A percentile compares a stretch with the other conserved stretches of the same genome.
Evolutionary conservation across 2,888 invertebrate genomes (phyloP).

Genomic region (Drosophila rellima): DNA sequence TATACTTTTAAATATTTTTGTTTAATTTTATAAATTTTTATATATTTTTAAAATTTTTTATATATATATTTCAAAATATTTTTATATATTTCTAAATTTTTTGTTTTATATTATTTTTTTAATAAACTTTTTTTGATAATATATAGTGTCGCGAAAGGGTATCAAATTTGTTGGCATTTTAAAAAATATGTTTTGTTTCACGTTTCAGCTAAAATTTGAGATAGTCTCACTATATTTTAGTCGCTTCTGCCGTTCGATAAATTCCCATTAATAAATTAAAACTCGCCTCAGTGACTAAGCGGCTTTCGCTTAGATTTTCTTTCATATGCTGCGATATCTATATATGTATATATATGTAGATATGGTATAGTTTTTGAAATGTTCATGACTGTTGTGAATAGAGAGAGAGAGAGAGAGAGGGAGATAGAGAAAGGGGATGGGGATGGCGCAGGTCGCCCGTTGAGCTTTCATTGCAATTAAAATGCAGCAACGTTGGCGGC

Average conservation of each 20-base stretch:
- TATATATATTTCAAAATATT: too few species aligned
- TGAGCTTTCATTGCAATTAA: conserved; percentile 81
- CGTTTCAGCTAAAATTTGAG: conserved; percentile 19
- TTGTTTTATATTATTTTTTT: too few species aligned
- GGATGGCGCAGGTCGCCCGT: conserved; percentile 39
- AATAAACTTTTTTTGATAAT: too few species aligned
- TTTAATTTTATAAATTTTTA: too few species aligned
- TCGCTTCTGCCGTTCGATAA: conserved; percentile 45
- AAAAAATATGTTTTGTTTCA: neutral
- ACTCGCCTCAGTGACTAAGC: conserved; percentile 57
- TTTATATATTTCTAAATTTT: too few species aligned
- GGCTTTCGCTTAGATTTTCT: conserved; percentile 68
- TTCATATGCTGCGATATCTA: conserved; percentile 23
- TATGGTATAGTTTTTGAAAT: conserved; percentile 53
- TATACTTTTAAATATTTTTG: too few species aligned
- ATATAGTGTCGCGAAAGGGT: neutral
- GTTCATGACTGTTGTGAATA: conserved; percentile 12
- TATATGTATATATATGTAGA: conserved; percentile 6
- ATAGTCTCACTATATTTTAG: neutral
- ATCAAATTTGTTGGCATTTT: neutral
- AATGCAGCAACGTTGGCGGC: conserved; percentile 58
- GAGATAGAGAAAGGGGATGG: neutral
- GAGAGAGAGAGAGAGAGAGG: too few species aligned
- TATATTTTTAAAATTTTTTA: too few species aligned
- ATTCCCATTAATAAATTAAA: conserved; percentile 66